Evolutionary conservation across 2,888 invertebrate genomes (phyloP).

Genomic region (Latrodectus elegans): DNA sequence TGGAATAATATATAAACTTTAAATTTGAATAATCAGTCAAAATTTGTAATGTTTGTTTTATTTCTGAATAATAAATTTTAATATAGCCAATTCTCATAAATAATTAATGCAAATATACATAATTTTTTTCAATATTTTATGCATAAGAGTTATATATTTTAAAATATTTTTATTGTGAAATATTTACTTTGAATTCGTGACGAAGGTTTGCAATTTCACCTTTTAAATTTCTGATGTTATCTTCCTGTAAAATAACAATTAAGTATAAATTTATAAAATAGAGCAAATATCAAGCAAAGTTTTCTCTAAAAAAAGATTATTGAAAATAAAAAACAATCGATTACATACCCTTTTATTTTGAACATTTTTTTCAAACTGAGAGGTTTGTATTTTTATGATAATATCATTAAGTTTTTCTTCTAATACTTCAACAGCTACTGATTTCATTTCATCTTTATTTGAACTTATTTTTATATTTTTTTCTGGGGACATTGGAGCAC

Average conservation of each 20-base stretch:
- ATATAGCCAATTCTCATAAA: too few relatives aligned
- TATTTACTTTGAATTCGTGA: constrained; percentile 19
- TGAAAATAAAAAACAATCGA: neutral
- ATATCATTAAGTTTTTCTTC: constrained; percentile 21
- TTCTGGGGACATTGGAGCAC: too few relatives aligned
- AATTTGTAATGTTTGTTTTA: too few relatives aligned
- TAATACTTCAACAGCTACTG: constrained; percentile 23
- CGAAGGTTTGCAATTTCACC: constrained; percentile 27
- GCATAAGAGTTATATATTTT: neutral
- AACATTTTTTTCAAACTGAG: constrained; percentile 3
- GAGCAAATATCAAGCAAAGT: neutral
- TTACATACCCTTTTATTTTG: neutral
- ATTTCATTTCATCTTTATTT: constrained; percentile 26
- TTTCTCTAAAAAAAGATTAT: neutral
- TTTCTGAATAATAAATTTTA: too few relatives aligned
- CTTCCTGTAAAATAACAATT: neutral
- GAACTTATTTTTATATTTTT: too few relatives aligned
- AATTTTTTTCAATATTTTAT: too few relatives aligned
- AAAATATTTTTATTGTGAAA: neutral
- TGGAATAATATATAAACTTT: too few relatives aligned
- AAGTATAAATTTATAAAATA: neutral
- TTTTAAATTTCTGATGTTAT: neutral
- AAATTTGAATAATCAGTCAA: too few relatives aligned
- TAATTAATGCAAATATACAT: too few relatives aligned
- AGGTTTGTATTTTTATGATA: neutral